Conservation (phyloP, 2,888 invertebrate genomes). For the Lissonota sp. region DNA sequence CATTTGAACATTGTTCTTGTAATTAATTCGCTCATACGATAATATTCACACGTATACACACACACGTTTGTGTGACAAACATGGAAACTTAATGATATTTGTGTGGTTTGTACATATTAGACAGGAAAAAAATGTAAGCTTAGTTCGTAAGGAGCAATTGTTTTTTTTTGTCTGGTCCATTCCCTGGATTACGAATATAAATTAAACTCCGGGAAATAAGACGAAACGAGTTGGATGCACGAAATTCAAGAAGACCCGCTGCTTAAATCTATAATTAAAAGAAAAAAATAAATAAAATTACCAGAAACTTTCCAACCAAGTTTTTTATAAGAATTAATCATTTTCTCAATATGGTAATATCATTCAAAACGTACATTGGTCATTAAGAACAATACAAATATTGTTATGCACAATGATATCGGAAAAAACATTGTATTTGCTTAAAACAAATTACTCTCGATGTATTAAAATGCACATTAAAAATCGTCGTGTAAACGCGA, state of each 20-base stretch:
- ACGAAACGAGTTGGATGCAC: slow-evolving; percentile 58
- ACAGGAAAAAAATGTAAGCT: slow-evolving; percentile 63
- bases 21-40: slow-evolving; percentile 74
- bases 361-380: not conserved
- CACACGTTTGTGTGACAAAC: slow-evolving; percentile 1
- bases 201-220: slow-evolving; percentile 58
- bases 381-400: not conserved
- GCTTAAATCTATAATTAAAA: slow-evolving; percentile 32
- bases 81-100: slow-evolving; percentile 60
- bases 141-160: slow-evolving; percentile 68
- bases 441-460: not conserved
- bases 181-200: slow-evolving; percentile 55
- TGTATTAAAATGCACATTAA: slow-evolving; percentile 3
- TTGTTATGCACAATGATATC: not conserved
- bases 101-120: slow-evolving; percentile 79
- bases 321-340: slow-evolving; percentile 9
- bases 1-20: slow-evolving; percentile 67
- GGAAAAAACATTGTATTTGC: slow-evolving; percentile 22
- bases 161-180: slow-evolving; percentile 66
- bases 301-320: slow-evolving; percentile 38
- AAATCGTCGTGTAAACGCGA: slow-evolving; percentile 17
- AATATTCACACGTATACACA: slow-evolving; percentile 62
- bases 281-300: slow-evolving; percentile 28
- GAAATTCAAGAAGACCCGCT: slow-evolving; percentile 53
- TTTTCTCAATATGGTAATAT: slow-evolving; percentile 12